These are phyloP conservation scores for Nephrocerus scutellatus DNA, from an alignment of 2,888 invertebrate genomes.

Conservation along the genomic window DNA sequence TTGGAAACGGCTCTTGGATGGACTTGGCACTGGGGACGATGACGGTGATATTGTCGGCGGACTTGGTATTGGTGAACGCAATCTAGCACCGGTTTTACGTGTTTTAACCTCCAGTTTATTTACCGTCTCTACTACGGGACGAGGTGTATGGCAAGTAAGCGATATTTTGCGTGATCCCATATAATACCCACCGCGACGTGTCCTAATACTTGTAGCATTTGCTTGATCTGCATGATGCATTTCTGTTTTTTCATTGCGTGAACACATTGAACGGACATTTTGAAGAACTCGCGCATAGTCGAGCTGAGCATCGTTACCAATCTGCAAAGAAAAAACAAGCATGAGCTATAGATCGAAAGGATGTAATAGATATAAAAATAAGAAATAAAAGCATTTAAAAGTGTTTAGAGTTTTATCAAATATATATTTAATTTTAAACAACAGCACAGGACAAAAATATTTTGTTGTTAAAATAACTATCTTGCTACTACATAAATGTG, in stretches of 20 bases:
- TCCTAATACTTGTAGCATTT: constrained; percentile 21
- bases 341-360: background rate
- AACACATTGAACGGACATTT: constrained; percentile 56
- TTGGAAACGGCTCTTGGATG: constrained; percentile 47
- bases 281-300: constrained; percentile 49
- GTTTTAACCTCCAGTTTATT: constrained; percentile 41
- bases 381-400: background rate
- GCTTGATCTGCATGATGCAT: constrained; percentile 32
- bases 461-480: too few relatives aligned
- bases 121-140: constrained; percentile 36
- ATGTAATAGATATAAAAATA: background rate
- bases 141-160: constrained; percentile 60
- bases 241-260: constrained; percentile 53
- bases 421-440: too few relatives aligned
- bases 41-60: constrained; percentile 60
- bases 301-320: constrained; percentile 42
- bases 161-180: constrained; percentile 60
- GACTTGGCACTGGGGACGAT: constrained; percentile 60
- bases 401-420: background rate
- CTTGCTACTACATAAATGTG: too few relatives aligned
- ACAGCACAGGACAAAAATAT: too few relatives aligned
- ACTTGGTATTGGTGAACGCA: constrained; percentile 61
- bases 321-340: constrained; percentile 26
- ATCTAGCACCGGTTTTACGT: constrained; percentile 49
- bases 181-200: constrained; percentile 41